Base-by-base conservation (phyloP, 2,888 invertebrate genomes). In the Synergus umbraculus region DNA sequence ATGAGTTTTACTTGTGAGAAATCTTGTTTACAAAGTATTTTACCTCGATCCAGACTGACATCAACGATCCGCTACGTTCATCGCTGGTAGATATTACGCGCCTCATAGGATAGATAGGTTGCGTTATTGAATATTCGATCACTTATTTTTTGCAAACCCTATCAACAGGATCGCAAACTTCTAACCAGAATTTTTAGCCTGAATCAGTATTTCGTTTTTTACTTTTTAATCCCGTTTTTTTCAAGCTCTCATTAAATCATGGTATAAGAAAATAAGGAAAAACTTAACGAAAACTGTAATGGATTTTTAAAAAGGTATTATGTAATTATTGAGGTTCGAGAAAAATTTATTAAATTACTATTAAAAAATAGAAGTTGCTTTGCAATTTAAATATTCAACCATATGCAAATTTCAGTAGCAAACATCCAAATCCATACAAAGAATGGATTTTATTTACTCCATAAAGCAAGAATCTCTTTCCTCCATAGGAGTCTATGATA, bases 91-190 rank as follows among this genome's bases (percentile, higher is more conserved):
- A 87, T 86, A 88, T 89, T 87, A 86, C 85, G 86, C 88, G 87
- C 89, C 84, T 86, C 85, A 86, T 82, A 79, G 86, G 86, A 84
- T 85, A 89, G 87, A 86, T 89, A 84, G 89, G 89, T 88, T 89
- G 86, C 85, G 83, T 83, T 85, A 88, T 86, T 86, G 85, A 82
- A 85, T 85, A 87, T 86, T 85, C 89, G 86, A 88, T 87, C 88
- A 54, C 54, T 37, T 54, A 73, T 54, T 54, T 73, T 73, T 73
- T 54, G 37, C 54, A 37, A 54, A 54, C 29, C 49, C 29, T 54
- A 54, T 73, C 73, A 37, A 73, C 73, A 73, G 73, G 54, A 73
- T 49, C 73, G 54, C 1, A 73, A n/a, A 73, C 54, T 73, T 12
- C 15, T 54, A 49, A n/a, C 29, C 54, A 54, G 37, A 9, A 37